Evolutionary conservation across 2,113 vertebrate genomes (phyloP), one percentile per base, ranked within the genome.

Genomic region (Todiramphus saurophagus): DNA sequence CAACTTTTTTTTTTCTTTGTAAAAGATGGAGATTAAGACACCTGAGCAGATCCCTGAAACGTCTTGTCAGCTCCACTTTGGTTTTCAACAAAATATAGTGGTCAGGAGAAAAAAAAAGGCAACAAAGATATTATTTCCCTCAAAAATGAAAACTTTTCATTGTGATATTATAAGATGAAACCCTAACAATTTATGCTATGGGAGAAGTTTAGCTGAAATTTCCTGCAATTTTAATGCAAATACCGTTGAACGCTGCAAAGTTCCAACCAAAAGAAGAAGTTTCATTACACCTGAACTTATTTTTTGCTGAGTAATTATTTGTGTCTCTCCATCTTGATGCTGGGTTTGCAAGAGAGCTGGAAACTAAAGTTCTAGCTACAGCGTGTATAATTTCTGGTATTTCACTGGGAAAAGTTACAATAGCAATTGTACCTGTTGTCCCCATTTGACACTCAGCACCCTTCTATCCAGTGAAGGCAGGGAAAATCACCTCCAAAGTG

Each of bases 311-410:
- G 30, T 37, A 50, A n/a, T 74, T 68, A 11, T 62, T 50, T 84
- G 27, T 58, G 35, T 59, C 24, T 60, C 25, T 80, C 23, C 39
- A n/a, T 56, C 30, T 46, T 43, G 25, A 30, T 1, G 1, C 5
- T 23, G 44, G 17, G 7, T 64, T 81, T 55, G 37, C 25, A 48
- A 33, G 20, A 41, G n/a, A 55, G 30, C 9, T 72, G 56, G 50
- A 31, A 51, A n/a, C 10, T 75, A 37, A 23, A 13, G 28, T 31
- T 59, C 16, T 44, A 25, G 28, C 14, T 25, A 8, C 9, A 48
- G 41, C 1, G 0, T 13, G 16, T 11, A 2, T 64, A 3, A 13
- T 82, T 50, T 25, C 58, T 59, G 50, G 2, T 51, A 4, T 23
- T 58, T 44, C 58, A 3, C 55, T 33, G 41, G 46, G 62, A 37